phyloP scores from a whole-genome alignment of 2,113 vertebrate genomes.

The Microcebus murinus region DNA sequence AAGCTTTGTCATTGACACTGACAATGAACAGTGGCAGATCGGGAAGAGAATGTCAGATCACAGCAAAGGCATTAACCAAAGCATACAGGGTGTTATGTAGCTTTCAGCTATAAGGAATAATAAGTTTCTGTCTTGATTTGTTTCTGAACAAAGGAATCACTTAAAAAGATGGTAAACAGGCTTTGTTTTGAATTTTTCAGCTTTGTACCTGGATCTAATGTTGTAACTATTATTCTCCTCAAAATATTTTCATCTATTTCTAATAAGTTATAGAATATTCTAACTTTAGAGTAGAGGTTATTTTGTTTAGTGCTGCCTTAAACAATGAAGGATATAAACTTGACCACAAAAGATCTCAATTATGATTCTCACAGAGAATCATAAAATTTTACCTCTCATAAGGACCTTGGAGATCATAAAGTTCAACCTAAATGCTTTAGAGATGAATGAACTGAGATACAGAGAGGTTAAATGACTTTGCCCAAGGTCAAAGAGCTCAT shows the following conservation, averaged over 20 bases:
- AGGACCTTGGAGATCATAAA: background rate
- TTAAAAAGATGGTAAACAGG: slow-evolving; percentile 47
- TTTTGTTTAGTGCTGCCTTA: slow-evolving; percentile 56
- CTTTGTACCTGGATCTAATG: background rate
- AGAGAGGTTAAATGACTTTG: background rate
- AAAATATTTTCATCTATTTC: slow-evolving; percentile 55
- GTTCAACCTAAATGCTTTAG: slow-evolving; percentile 16
- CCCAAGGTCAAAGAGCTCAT: background rate
- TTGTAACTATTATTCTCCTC: slow-evolving; percentile 26
- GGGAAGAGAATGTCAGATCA: slow-evolving; percentile 25
- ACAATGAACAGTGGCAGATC: slow-evolving; percentile 6
- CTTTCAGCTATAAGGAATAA: slow-evolving; percentile 48
- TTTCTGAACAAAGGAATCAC: slow-evolving; percentile 40
- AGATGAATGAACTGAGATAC: slow-evolving; percentile 21
- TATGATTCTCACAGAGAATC: slow-evolving; percentile 52
- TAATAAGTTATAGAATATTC: slow-evolving; percentile 61
- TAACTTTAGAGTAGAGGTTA: slow-evolving; percentile 61
- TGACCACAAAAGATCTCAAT: slow-evolving; percentile 48
- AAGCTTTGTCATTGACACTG: slow-evolving; percentile 40
- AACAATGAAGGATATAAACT: slow-evolving; percentile 41
- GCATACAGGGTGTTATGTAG: slow-evolving; percentile 41
- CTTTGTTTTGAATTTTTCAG: slow-evolving; percentile 53
- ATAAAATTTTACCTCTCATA: slow-evolving; percentile 21
- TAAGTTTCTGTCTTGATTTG: background rate
- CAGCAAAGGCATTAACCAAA: slow-evolving; percentile 59